Conservation (phyloP, 2,113 vertebrate genomes). For the Egretta garzetta region DNA sequence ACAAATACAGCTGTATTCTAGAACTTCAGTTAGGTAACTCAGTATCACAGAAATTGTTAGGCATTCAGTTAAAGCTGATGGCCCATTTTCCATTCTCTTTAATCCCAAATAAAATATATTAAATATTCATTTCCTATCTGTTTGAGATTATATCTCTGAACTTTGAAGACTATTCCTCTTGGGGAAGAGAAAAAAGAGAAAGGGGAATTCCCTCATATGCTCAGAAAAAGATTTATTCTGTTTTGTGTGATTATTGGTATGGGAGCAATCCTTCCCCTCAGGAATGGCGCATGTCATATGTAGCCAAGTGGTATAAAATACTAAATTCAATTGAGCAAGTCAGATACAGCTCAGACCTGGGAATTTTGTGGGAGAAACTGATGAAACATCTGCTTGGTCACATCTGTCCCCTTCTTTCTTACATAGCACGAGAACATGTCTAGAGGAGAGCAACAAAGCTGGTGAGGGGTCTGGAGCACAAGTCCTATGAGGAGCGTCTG, state of each 20-base stretch:
- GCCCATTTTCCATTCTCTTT: slow-evolving; percentile 10
- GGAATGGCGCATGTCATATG: not conserved
- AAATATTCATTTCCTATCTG: not conserved
- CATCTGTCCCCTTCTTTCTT: not conserved
- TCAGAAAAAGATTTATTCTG: not conserved
- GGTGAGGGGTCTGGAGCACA: no score
- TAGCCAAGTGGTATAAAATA: not conserved
- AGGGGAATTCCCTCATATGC: not conserved
- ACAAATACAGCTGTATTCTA: not conserved
- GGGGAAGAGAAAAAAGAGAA: not conserved
- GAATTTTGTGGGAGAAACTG: not conserved
- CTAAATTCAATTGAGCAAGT: not conserved
- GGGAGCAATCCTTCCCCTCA: not conserved
- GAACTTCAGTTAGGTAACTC: not conserved
- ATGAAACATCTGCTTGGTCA: not conserved
- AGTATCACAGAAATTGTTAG: not conserved
- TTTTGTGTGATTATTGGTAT: not conserved
- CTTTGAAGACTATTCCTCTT: not conserved
- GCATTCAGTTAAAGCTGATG: not conserved
- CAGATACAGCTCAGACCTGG: not conserved
- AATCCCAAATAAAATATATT: not conserved
- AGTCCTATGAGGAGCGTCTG: no score
- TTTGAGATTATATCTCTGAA: not conserved
- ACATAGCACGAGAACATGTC: not conserved
- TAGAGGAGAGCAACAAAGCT: no score